Base-by-base conservation (phyloP, 2,113 vertebrate species). In the Bujurquina vittata region DNA sequence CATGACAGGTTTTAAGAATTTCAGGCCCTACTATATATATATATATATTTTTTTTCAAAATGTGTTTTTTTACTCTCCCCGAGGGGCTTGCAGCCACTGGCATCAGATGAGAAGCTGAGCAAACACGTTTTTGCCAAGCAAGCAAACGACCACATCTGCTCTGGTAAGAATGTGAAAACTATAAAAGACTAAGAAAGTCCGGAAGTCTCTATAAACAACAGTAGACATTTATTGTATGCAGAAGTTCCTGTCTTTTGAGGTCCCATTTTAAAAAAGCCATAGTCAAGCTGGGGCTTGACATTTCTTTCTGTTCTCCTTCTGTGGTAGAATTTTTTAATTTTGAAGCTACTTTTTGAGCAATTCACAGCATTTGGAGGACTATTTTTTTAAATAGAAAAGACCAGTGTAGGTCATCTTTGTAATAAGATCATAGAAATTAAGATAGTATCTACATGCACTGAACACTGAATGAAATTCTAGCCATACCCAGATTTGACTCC, bases 111-210 rank as follows among this genome's bases (percentile, higher is more conserved):
- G 63, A 84, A 74, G 61, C 62, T 9, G 57, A 79, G 77, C 69
- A 31, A 59, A 17, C 15, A 55, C 0, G 1, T 84, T 23, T 89
- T 60, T 80, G 75, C 67, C 81, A 86, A 69, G 17, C 85, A 79
- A 77, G 85, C 87, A 69, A 85, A 78, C 5, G 37, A 65, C 49
- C 80, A 35, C 79, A 78, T 91, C 88, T 81, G 73, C 85, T 90
- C 59, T 87, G 57, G 37, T 77, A 58, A 23, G 75, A 87, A 79
- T 79, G 43, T 75, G 46, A 85, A 83, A 78, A 72, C 37, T 57
- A 56, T 84, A 56, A 83, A 89, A 85, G 84, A 82, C 73, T 55
- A 59, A 75, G 15, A 77, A 84, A 79, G 78, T 81, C 84, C 15
- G 49, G 60, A 88, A 57, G 46, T 87, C 29, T 81, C 69, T 11